phyloP scores from a whole-genome alignment of 1,140 invertebrate species.

The Cephus cinctus region DNA sequence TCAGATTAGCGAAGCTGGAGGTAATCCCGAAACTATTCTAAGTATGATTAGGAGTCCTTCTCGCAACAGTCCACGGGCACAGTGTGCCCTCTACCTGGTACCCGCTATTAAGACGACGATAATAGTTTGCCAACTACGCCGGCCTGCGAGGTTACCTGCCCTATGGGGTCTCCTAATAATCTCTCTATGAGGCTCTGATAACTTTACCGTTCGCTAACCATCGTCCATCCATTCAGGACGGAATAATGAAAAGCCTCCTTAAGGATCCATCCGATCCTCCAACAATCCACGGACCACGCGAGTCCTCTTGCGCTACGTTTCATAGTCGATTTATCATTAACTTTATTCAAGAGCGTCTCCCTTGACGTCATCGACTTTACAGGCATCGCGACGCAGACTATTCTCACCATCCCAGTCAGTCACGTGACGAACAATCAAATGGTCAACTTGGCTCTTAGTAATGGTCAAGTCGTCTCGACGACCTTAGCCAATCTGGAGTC shows the following conservation, averaged over 20 bases:
- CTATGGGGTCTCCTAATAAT: conserved; percentile 55
- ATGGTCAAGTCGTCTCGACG: conserved; percentile 81
- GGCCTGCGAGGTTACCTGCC: conserved; percentile 49
- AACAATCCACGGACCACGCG: too few relatives aligned
- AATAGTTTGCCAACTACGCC: conserved; percentile 57
- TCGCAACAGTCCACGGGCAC: conserved; percentile 45
- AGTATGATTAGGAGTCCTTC: conserved; percentile 58
- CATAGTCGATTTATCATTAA: too few relatives aligned
- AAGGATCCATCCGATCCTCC: too few relatives aligned
- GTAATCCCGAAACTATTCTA: conserved; percentile 59
- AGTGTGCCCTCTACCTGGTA: conserved; percentile 48
- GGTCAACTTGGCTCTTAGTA: conserved; percentile 76
- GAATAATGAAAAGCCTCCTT: too few relatives aligned
- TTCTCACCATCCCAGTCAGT: conserved; percentile 88
- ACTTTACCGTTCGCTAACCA: conserved; percentile 51
- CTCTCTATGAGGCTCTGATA: conserved; percentile 51
- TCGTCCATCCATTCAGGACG: too few relatives aligned
- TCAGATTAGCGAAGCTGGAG: conserved; percentile 55
- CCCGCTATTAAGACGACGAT: conserved; percentile 53
- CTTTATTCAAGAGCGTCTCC: too few relatives aligned
- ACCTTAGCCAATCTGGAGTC: conserved; percentile 79
- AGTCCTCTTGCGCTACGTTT: too few relatives aligned
- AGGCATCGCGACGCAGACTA: conserved; percentile 92
- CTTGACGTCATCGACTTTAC: conserved; percentile 41
- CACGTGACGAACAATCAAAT: conserved; percentile 81